Conservation (phyloP, 2,113 vertebrate genomes). For the Seriola rivoliana region DNA sequence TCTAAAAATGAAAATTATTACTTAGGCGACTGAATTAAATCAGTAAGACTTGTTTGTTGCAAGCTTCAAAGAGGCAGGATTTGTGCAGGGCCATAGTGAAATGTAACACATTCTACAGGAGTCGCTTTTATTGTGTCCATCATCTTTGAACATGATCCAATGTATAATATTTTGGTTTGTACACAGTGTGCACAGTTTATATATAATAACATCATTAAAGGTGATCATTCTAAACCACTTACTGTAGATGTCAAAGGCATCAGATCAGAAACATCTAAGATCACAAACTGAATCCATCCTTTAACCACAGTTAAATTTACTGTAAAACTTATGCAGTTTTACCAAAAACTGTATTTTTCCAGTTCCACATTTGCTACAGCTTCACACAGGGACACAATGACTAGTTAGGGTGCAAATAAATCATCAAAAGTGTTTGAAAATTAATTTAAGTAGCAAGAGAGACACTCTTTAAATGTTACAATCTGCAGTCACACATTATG, state of each 20-base stretch:
- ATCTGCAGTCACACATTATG: background rate
- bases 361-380: background rate
- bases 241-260: background rate
- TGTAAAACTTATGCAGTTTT: too few relatives aligned
- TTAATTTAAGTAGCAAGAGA: slow-evolving; percentile 5
- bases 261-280: background rate
- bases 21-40: background rate
- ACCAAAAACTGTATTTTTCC: background rate
- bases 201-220: background rate
- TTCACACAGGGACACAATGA: background rate
- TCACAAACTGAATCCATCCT: background rate
- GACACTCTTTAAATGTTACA: background rate
- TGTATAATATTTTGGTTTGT: background rate
- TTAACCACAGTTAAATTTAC: too few relatives aligned
- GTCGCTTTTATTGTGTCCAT: background rate
- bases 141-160: background rate
- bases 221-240: background rate
- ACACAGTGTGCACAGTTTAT: background rate
- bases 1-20: background rate
- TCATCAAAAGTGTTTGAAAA: slow-evolving; percentile 3
- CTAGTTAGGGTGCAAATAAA: background rate
- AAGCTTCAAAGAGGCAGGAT: background rate
- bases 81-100: background rate
- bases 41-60: background rate
- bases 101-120: background rate